Percentiles rank a stretch among this genome's conserved stretches.
Conservation (phyloP, 1,140 invertebrate species). For the Scaptomyza montana region DNA sequence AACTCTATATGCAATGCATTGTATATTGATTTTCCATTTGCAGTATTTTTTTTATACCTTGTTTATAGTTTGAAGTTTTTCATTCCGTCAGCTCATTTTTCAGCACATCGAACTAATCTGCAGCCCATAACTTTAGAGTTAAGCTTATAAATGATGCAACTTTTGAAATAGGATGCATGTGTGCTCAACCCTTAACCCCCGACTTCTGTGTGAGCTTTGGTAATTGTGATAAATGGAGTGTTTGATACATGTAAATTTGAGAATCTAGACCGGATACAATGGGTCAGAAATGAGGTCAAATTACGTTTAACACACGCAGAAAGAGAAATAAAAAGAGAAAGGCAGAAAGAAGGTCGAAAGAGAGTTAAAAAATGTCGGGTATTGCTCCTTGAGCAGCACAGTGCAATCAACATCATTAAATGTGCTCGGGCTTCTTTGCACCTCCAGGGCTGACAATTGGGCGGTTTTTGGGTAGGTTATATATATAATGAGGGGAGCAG, state of each 20-base stretch:
- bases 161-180: background rate
- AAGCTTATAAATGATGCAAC: conserved; percentile 23
- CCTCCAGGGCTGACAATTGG: conserved; percentile 18
- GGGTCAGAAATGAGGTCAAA: conserved; percentile 50
- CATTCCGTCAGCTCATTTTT: conserved; percentile 16
- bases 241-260: conserved; percentile 9
- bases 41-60: background rate
- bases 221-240: conserved; percentile 34
- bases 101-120: background rate
- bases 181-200: background rate
- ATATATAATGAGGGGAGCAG: background rate
- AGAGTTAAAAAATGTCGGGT: background rate
- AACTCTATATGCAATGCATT: background rate
- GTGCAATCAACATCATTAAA: conserved; percentile 52
- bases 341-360: no score
- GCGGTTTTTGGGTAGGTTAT: background rate
- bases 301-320: conserved; percentile 30
- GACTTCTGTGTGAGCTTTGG: background rate
- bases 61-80: conserved; percentile 12
- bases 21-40: conserved; percentile 37
- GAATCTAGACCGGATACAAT: conserved; percentile 18
- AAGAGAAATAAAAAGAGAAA: background rate
- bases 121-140: background rate
- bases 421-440: conserved; percentile 1
- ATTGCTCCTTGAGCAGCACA: conserved; percentile 19